A percentile compares a stretch with the other conserved stretches of the same genome.
phyloP scores from a whole-genome alignment of 2,113 vertebrate species.

The Sardina pilchardus region DNA sequence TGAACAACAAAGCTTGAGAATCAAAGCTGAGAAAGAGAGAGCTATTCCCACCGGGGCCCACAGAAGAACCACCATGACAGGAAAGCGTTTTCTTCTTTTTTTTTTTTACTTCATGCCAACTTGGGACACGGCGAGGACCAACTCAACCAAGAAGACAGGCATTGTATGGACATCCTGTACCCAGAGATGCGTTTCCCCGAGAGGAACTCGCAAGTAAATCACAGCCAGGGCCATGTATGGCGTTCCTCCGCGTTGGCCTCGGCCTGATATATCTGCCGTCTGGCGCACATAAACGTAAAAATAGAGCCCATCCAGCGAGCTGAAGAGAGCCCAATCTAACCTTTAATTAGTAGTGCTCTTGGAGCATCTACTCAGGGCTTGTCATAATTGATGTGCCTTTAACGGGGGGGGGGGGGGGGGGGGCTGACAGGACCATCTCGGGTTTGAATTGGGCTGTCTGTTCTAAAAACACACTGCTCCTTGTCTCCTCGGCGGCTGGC shows the following conservation, averaged over 20 bases:
- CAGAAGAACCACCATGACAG: neutral
- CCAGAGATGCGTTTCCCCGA: neutral
- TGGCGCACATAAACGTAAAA: neutral
- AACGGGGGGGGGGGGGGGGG: neutral
- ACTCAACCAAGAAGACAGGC: neutral
- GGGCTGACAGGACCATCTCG: neutral
- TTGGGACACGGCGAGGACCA: neutral
- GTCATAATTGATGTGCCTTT: neutral
- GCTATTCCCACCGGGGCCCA: neutral
- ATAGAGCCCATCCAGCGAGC: neutral
- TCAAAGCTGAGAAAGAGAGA: neutral
- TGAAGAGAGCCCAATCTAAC: neutral
- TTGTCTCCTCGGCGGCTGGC: neutral
- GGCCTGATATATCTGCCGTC: neutral
- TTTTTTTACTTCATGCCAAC: neutral
- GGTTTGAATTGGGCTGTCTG: neutral
- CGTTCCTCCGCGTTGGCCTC: neutral
- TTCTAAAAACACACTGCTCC: neutral
- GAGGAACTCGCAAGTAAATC: neutral
- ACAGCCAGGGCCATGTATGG: neutral
- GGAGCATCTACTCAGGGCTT: neutral
- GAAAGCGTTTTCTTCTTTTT: too few relatives aligned
- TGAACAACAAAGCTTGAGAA: neutral
- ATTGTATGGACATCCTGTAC: neutral
- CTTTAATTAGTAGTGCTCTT: slow-evolving; percentile 2